Evolutionary conservation across 1,140 invertebrate species (phyloP).

Genomic region (Scaptomyza pallida): DNA sequence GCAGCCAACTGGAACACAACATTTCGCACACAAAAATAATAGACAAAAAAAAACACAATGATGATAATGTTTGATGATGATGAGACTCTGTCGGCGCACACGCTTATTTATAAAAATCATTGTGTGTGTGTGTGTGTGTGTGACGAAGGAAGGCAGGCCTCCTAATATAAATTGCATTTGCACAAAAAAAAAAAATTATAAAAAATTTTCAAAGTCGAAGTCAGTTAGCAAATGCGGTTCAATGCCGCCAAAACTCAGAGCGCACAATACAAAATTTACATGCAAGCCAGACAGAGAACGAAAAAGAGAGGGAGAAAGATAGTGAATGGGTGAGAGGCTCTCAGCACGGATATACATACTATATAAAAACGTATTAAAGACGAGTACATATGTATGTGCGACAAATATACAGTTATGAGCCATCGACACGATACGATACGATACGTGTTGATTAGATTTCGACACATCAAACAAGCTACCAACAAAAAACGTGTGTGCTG

Average conservation of each 20-base stretch:
- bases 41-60: conserved; percentile 16
- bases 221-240: conserved; percentile 41
- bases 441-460: conserved; percentile 80
- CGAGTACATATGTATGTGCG: conserved; percentile 12
- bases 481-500: conserved; percentile 25
- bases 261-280: conserved; percentile 7
- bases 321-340: neutral
- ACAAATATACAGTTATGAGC: conserved; percentile 50
- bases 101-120: neutral
- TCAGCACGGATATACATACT: neutral
- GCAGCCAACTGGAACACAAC: conserved; percentile 14
- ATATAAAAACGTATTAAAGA: conserved; percentile 7
- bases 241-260: conserved; percentile 31
- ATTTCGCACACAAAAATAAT: conserved; percentile 1
- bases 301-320: neutral
- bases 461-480: conserved; percentile 34
- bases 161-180: conserved; percentile 41
- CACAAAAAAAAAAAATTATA: conserved; percentile 36
- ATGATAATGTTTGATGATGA: conserved; percentile 24
- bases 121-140: neutral
- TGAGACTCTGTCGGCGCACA: neutral
- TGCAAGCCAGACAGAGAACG: neutral
- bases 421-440: conserved; percentile 55
- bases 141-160: conserved; percentile 3
- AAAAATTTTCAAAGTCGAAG: conserved; percentile 52